Evolutionary conservation across 2,797 vertebrate species (phyloP).

Genomic region (Anisognathus igniventris): DNA sequence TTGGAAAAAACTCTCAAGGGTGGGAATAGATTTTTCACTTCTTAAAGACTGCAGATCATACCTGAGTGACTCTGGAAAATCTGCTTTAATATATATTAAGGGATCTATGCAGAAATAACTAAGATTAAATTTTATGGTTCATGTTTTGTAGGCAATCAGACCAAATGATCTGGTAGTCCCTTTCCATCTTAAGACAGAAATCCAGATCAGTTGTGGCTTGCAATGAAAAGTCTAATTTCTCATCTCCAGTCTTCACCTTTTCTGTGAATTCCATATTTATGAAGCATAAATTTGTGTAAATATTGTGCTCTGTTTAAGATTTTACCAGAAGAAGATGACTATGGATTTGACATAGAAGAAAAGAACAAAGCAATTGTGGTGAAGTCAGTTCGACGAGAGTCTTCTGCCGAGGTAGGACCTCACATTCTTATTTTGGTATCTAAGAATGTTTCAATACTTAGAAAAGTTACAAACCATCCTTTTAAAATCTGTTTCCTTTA

Average conservation of each 20-base stretch:
- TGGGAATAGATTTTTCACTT: neutral
- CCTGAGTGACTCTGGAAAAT: neutral
- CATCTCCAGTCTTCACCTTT: neutral
- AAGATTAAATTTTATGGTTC: neutral
- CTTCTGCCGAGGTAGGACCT: conserved; percentile 89
- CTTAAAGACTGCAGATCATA: neutral
- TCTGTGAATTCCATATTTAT: neutral
- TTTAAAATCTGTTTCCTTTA: neutral
- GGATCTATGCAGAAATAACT: neutral
- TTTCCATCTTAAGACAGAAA: neutral
- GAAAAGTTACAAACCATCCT: neutral
- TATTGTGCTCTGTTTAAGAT: conserved; percentile 75
- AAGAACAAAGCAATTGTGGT: conserved; percentile 94
- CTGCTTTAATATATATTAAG: neutral
- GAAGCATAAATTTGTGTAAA: neutral
- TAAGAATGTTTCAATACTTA: neutral
- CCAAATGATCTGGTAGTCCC: neutral
- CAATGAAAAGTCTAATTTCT: neutral
- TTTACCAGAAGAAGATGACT: conserved; percentile 92
- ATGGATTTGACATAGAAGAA: conserved; percentile 96
- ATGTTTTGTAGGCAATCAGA: neutral
- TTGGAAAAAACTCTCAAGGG: neutral
- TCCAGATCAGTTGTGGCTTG: neutral
- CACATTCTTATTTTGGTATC: neutral
- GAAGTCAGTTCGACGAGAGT: conserved; percentile 90